Conservation (phyloP, 2,888 invertebrate genomes). For the Acleris cristana region DNA sequence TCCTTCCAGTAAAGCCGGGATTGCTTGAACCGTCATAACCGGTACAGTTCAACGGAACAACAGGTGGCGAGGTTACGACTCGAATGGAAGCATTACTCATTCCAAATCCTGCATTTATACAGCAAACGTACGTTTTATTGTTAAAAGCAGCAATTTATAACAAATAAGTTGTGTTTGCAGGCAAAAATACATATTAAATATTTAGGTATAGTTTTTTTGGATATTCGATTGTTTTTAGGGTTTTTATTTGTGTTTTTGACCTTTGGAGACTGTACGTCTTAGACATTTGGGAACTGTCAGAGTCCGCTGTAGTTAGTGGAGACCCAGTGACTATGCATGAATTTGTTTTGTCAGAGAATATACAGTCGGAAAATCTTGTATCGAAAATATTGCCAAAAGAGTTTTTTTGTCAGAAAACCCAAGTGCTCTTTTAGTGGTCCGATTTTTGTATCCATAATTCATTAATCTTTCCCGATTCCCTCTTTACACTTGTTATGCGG, state of each 20-base stretch:
- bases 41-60: slow-evolving; percentile 15
- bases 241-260: too few species aligned
- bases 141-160: slow-evolving; percentile 4
- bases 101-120: slow-evolving; percentile 2
- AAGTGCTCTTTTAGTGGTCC: slow-evolving; percentile 14
- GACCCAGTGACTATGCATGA: too few species aligned
- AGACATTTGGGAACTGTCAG: too few species aligned
- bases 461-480: slow-evolving; percentile 32
- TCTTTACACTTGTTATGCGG: slow-evolving; percentile 26
- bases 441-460: slow-evolving; percentile 22
- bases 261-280: too few species aligned
- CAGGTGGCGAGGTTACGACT: slow-evolving; percentile 28
- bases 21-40: slow-evolving; percentile 5
- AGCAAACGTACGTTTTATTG: slow-evolving; percentile 7
- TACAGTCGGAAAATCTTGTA: too few species aligned
- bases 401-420: slow-evolving; percentile 8
- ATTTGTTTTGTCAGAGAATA: too few species aligned
- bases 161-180: slow-evolving; percentile 11
- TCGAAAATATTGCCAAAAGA: too few species aligned
- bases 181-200: too few species aligned
- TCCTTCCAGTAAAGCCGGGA: background rate
- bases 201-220: too few species aligned
- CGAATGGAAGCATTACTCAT: slow-evolving; percentile 20
- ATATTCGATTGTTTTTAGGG: too few species aligned
- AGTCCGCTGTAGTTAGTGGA: too few species aligned